Evolutionary conservation across 2,797 vertebrate species (phyloP), one percentile per base, ranked within the genome.

Genomic region (Hoplostethus mediterraneus): DNA sequence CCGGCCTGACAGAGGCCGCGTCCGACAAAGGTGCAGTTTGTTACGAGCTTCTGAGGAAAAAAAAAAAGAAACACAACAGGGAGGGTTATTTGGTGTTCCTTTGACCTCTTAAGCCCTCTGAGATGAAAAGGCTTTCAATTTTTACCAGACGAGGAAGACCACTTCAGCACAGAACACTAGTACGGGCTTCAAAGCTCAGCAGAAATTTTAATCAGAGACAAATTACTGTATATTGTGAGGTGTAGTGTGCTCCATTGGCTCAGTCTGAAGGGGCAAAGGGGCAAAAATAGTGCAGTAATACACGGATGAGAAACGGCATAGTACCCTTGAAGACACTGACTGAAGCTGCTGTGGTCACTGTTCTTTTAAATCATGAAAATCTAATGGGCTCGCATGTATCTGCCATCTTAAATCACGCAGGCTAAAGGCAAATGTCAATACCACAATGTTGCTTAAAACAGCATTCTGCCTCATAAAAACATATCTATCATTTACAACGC

Each of bases 1-100:
- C 68, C 63, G 70, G 86, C 85, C 90, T 89, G 90, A 91, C 90
- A 91, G 87, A 88, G 90, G 91, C 89, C 81, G 71, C 77, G 57
- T 92, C 79, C 85, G 90, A 94, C 94, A 95, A 95, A 95, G 94
- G 90, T 93, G 90, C 84, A 87, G 93, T 94, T 94, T 95, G 94
- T 94, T 94, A 90, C 88, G 62, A 90, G 88, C 87, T 87, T 88
- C 84, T 67, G 70, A 83, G 55, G 47, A 42, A 54, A 28, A 21
- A 0, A 84, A 83, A 83, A 74, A 79, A 87, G 67, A 90, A 85
- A 87, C 81, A 94, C 88, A 91, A 92, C 91, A 84, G 91, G 84
- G 82, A 89, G 87, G 91, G 92, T 94, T 93, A 93, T 94, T 93
- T 90, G 85, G 87, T 93, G 91, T 87, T 93, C 88, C 85, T 92